Evolutionary conservation across 64 coral and sea anemone species (phyloP).

Genomic region (Stichodactyla helianthus): DNA sequence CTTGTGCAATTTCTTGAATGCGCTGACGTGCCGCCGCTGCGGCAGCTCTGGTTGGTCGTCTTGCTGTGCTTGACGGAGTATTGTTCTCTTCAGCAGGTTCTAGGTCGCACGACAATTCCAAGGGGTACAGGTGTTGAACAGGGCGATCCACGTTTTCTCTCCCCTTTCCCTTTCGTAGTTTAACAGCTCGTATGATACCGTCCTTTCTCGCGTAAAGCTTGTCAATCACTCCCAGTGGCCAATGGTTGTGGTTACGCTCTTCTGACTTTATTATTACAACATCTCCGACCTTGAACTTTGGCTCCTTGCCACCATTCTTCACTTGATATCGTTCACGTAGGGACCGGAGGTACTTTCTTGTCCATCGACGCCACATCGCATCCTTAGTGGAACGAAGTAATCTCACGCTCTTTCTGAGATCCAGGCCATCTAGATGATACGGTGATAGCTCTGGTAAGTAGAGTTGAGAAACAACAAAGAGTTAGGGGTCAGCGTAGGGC

Average conservation of each 20-base stretch:
- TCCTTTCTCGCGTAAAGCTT: conserved; percentile 23
- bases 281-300: background rate
- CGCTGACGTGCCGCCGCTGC: no score
- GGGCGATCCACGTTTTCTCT: conserved; percentile 28
- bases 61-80: no score
- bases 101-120: conserved; percentile 33
- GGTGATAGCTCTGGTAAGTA: conserved; percentile 42
- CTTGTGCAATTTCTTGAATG: no score
- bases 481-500: conserved; percentile 16
- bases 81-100: no score
- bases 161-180: conserved; percentile 28
- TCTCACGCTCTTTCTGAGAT: conserved; percentile 12
- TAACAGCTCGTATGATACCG: conserved; percentile 15
- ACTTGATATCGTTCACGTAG: conserved; percentile 27
- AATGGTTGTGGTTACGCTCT: conserved; percentile 41
- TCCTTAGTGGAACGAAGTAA: conserved; percentile 34
- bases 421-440: background rate
- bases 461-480: conserved; percentile 34
- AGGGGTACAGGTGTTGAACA: background rate
- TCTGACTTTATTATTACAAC: conserved; percentile 41
- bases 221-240: conserved; percentile 24
- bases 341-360: conserved; percentile 32
- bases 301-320: background rate
- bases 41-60: no score
- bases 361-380: conserved; percentile 45